Evolutionary conservation across 2,113 vertebrate genomes (phyloP).

Genomic region (Bos taurus): DNA sequence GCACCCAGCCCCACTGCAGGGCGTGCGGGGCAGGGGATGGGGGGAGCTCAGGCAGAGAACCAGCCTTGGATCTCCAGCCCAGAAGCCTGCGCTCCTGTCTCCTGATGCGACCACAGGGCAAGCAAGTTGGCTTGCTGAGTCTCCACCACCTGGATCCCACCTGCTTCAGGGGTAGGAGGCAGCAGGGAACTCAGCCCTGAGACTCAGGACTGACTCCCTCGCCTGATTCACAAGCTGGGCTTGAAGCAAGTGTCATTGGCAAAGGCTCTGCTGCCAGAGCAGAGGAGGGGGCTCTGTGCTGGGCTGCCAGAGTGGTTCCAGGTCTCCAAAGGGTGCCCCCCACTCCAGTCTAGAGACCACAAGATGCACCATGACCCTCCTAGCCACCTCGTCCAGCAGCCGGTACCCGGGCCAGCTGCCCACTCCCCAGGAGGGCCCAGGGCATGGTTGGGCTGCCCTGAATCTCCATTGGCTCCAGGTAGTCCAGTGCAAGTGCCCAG

Average conservation of each 20-base stretch:
- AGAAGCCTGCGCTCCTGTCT: background rate
- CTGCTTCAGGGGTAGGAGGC: background rate
- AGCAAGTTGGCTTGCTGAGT: background rate
- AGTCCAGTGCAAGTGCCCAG: background rate
- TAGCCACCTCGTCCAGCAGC: too few relatives aligned
- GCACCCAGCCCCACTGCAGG: background rate
- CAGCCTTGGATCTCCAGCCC: background rate
- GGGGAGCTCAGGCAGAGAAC: background rate
- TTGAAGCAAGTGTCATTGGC: background rate
- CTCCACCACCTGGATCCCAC: background rate
- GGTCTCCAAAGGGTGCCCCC: background rate
- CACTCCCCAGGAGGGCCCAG: background rate
- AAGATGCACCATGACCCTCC: too few relatives aligned
- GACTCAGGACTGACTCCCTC: background rate
- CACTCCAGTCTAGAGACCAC: background rate
- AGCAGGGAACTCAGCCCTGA: background rate
- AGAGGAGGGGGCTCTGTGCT: background rate
- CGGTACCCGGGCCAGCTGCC: background rate
- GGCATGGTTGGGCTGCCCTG: background rate
- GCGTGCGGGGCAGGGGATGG: rapidly evolving
- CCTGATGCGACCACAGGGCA: background rate
- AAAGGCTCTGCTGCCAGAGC: background rate
- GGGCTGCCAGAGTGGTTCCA: rapidly evolving
- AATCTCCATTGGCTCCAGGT: rapidly evolving
- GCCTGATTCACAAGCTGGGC: background rate